Evolutionary conservation across 2,888 invertebrate species (phyloP), one percentile per base, ranked within the genome.

Genomic region (Ecliptopera silaceata): DNA sequence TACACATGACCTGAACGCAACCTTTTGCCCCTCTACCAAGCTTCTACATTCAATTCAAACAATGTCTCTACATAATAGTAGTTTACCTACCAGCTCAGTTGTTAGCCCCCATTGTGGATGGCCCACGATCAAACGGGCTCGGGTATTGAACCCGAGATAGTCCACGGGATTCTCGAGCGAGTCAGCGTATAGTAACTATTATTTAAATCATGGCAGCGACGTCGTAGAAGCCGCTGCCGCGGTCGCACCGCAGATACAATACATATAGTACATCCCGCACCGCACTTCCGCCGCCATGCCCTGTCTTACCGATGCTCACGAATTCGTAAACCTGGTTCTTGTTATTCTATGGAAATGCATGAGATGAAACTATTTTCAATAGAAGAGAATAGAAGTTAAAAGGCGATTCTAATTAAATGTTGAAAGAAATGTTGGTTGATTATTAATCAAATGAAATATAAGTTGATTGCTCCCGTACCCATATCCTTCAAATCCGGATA

Each of bases 141-240:
- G 88, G 88, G 82, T 89, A 87, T 80, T 89, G 88, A 88, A 87
- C 89, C 80, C 86, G 71, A 56, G 42, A 15, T 49, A 42, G 74
- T 76, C 75, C 75, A 79, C 80, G 79, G 79, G 81, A 77, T 72
- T 72, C 77, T 72, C 70, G 74, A 72, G 57, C 65, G 42, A 18
- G 49, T 44, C 50, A 36, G 31, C 26, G 26, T 36, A 15, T 13
- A 10, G 3, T 36, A 36, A 36, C 34, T 36, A 15, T 15, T 10
- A 10, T 8, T 2, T 0, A 15, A 15, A 15, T 8, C 3, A n/a
- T 15, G 36, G 36, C 15, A 10, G 13, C 20, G 20, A n/a, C 39
- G 11, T 3, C 13, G 36, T 22, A 22, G 42, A 5, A 26, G 26
- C 12, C 26, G 42, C 6, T n/a, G 12, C 20, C 6, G n/a, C 42